Evolutionary conservation across 2,113 vertebrate genomes (phyloP), one percentile per base, ranked within the genome.

Genomic region (Salvator merianae): DNA sequence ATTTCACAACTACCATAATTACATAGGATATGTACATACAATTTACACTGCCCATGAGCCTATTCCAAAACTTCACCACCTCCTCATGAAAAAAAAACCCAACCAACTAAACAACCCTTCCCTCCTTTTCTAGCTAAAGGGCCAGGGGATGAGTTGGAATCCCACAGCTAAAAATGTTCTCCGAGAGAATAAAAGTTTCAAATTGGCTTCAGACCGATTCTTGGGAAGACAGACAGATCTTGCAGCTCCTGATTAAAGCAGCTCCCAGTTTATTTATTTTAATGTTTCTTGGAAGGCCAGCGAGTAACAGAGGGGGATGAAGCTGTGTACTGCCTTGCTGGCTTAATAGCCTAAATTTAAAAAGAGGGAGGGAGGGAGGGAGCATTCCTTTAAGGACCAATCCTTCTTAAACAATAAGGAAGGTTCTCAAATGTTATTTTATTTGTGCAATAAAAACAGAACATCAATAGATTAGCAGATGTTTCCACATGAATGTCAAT

Each of bases 1-100:
- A 97, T 95, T 95, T 95, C 72, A 77, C 83, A 30, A 50, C 91
- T 93, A 93, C 95, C 74, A 81, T 82, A 90, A 87, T 68, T 92
- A 88, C 92, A 91, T 73, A 62, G 40, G 90, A 38, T 43, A 63
- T 74, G 70, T 16, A 82, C 36, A 82, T 63, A 43, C 9, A 40
- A 90, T 30, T 78, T 91, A 34, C 91, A 82, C 82, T 87, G 82
- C 84, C 92, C 86, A 77, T 1, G 80, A 76, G 73, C 50, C 24
- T 70, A 90, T 90, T 95, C 93, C 93, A 92, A 89, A 20, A 87
- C 87, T 79, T 89, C 90, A 81, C 75, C 94, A 93, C 55, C 55
- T 59, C 55, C 16, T 59, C 55, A 59, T 20, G 50, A 53, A 53
- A 59, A 59, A 59, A 20, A 20, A 59, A 59, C 55, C 55, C 55